Base-by-base conservation (phyloP, 2,888 invertebrate genomes). In the Monoplex corrugatus region DNA sequence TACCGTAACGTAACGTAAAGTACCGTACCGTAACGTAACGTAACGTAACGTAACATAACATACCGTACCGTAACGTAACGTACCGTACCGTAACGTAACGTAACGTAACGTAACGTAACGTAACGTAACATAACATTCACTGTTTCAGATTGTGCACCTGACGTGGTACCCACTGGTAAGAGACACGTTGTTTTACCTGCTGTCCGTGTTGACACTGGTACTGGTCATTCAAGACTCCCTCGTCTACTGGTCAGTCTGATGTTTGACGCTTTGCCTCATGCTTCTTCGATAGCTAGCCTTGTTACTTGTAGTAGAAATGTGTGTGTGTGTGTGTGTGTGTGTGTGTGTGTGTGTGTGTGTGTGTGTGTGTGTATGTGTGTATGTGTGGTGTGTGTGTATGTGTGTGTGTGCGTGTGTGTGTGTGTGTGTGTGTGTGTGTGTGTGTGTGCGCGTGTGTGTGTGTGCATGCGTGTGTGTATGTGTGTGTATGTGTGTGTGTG, bases 151-250 rank as follows among this genome's bases (percentile, higher is more conserved):
- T n/a, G 94, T 96, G 68, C 91, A 94, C 86, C 97, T 99, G 92
- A 98, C 98, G 96, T 95, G 95, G 95, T 96, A 95, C 92, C 95
- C 96, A 2, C 92, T 96, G 89, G 91, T 95, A 40, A 90, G 96
- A 87, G 96, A 96, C 90, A 94, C 94, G 87, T 28, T 94, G 1
- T 95, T 93, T 90, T 96, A 96, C 90, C 92, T 94, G 6, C 45
- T 95, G 44, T 94, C 95, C 23, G 94, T 96, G 23, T 85, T 94
- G 19, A 94, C 94, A 10, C 91, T 96, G n/a, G 93, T 95, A 8
- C 83, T 95, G 19, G 92, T 94, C 35, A 95, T 96, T 32, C 40
- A 91, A 38, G 95, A 96, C 89, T 94, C 94, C 80, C 43, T 89
- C 38, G 95, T 96, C 0, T 84, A 93, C 57, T 96, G 95, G 96